Percentiles rank a stretch among this genome's conserved stretches.
These are phyloP conservation scores for Brachirus orientalis DNA, from an alignment of 2,113 vertebrate genomes.

Conservation along the genomic window DNA sequence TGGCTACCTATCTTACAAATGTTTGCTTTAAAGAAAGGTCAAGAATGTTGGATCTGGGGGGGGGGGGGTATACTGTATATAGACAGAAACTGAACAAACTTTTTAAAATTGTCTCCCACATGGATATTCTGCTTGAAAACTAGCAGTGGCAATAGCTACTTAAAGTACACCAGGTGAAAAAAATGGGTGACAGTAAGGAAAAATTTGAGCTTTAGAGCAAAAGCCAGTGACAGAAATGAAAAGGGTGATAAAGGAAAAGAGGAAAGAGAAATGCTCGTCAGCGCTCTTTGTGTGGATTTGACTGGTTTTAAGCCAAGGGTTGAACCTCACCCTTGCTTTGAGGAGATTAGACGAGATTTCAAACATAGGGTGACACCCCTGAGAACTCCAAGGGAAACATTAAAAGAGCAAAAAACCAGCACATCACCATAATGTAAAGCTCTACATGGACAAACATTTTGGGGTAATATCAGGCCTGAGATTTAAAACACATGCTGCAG, in stretches of 20 bases:
- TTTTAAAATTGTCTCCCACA: too few relatives aligned
- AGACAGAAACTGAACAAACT: too few relatives aligned
- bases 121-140: too few relatives aligned
- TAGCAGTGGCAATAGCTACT: constrained; percentile 12
- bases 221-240: constrained; percentile 8
- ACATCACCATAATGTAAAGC: constrained; percentile 20
- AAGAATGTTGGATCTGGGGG: too few relatives aligned
- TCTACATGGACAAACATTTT: constrained; percentile 59
- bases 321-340: constrained; percentile 52
- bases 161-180: neutral
- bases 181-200: neutral
- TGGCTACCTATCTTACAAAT: too few relatives aligned
- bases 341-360: constrained; percentile 63
- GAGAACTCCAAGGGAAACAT: constrained; percentile 43
- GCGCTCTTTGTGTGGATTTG: constrained; percentile 60
- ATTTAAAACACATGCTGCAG: constrained; percentile 47
- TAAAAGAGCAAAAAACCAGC: constrained; percentile 29
- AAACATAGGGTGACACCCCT: constrained; percentile 11
- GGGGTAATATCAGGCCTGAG: constrained; percentile 37
- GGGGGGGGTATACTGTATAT: too few relatives aligned
- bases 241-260: constrained; percentile 18
- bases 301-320: constrained; percentile 51
- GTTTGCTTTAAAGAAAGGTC: neutral
- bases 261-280: constrained; percentile 53
- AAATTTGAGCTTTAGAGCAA: constrained; percentile 9